Conservation (phyloP, 2,888 invertebrate species). For the Harpalus rufipes region DNA sequence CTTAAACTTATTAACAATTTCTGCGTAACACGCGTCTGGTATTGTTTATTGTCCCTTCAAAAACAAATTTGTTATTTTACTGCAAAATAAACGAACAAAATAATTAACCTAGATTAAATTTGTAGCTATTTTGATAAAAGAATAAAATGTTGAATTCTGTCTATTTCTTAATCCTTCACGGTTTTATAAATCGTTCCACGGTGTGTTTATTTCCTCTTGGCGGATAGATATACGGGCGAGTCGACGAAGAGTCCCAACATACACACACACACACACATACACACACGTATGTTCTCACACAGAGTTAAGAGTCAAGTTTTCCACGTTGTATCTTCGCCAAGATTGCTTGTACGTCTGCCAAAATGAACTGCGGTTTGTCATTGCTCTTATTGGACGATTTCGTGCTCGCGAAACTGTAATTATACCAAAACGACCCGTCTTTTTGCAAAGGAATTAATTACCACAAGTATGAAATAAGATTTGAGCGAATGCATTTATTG, state of each 20-base stretch:
- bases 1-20: no score
- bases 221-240: conserved; percentile 1
- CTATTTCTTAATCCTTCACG: neutral
- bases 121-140: no score
- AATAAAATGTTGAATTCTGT: no score
- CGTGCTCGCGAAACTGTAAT: conserved; percentile 44
- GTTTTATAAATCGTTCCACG: conserved; percentile 23
- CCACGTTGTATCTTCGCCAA: conserved; percentile 18
- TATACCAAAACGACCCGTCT: neutral
- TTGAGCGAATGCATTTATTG: neutral
- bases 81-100: no score
- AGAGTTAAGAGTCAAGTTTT: conserved; percentile 1
- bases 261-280: neutral
- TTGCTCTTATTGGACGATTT: conserved; percentile 39
- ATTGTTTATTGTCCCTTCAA: no score
- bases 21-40: no score
- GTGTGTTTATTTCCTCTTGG: conserved; percentile 26
- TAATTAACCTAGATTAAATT: no score
- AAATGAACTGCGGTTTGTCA: conserved; percentile 9
- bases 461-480: neutral
- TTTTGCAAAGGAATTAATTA: conserved; percentile 36
- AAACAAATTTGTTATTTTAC: no score
- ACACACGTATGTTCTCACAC: neutral
- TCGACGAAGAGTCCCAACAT: neutral
- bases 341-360: conserved; percentile 27